These are phyloP conservation scores for Aporophyla nigra DNA, from an alignment of 2,888 invertebrate species.

Conservation along the genomic window DNA sequence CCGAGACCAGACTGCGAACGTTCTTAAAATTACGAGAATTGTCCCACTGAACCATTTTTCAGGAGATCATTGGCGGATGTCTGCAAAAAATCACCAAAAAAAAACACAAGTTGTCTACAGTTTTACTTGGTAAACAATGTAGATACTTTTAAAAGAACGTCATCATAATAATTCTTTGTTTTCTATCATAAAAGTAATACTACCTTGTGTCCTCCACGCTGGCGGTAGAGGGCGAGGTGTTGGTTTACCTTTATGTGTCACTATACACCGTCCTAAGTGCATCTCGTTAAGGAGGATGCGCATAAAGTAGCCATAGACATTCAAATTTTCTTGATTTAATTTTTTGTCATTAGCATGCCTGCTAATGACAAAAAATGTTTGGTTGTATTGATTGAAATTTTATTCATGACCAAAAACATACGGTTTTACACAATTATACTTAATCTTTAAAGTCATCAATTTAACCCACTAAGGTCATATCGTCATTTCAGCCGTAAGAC, in stretches of 20 bases:
- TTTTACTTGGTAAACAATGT: neutral
- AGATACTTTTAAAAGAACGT: neutral
- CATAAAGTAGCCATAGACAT: too few species aligned
- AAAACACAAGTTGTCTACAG: neutral
- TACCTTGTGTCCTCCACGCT: constrained; percentile 9
- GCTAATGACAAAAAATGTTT: too few species aligned
- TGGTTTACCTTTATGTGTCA: constrained; percentile 10
- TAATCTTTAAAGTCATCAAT: too few species aligned
- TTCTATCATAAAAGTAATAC: constrained; percentile 9
- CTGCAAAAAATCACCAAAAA: neutral
- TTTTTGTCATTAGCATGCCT: too few species aligned
- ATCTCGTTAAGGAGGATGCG: neutral
- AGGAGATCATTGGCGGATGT: neutral
- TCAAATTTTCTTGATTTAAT: too few species aligned
- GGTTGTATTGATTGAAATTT: too few species aligned
- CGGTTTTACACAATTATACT: too few species aligned
- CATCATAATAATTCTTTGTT: constrained; percentile 17
- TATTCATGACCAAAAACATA: too few species aligned
- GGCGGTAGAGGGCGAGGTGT: constrained; percentile 20
- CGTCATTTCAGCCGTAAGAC: too few species aligned
- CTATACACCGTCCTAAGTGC: constrained; percentile 6
- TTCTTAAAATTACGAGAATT: too few species aligned
- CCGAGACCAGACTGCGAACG: too few species aligned
- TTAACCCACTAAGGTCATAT: too few species aligned
- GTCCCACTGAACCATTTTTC: neutral